Percentiles rank a stretch among this genome's conserved stretches.
Conservation (phyloP, 2,888 invertebrate species). For the Bhutanitis thaidina region DNA sequence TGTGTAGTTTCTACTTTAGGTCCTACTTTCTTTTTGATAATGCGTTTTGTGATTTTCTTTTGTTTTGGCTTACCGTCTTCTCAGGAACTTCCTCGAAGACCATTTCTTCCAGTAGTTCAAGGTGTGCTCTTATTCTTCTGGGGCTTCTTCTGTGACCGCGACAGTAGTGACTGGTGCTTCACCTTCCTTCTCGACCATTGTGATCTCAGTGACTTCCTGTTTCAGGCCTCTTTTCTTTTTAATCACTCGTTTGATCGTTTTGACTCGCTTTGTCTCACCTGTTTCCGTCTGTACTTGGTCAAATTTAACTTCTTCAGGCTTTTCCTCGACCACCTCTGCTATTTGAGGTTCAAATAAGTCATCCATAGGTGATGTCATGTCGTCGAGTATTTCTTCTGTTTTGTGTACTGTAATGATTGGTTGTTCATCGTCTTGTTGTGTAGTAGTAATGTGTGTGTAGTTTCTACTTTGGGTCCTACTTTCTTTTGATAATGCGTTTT, state of each 20-base stretch:
- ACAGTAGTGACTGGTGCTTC: conserved; percentile 34
- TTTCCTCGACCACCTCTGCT: too few species aligned
- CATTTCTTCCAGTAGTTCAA: too few species aligned
- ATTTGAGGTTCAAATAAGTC: conserved; percentile 21
- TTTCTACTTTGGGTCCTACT: too few species aligned
- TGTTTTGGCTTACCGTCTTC: too few species aligned
- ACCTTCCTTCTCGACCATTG: conserved; percentile 24
- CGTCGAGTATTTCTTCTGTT: conserved; percentile 25
- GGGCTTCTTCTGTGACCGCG: conserved; percentile 25
- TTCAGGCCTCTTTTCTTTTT: conserved; percentile 31
- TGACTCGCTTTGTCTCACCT: neutral
- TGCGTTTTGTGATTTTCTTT: too few species aligned
- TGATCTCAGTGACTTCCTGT: conserved; percentile 31
- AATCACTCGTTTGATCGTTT: conserved; percentile 25
- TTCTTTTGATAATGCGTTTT: too few species aligned
- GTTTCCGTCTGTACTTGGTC: too few species aligned
- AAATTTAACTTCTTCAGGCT: too few species aligned
- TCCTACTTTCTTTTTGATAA: too few species aligned
- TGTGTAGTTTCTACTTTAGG: too few species aligned
- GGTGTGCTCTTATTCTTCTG: conserved; percentile 19
- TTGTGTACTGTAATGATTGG: conserved; percentile 32
- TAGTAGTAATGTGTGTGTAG: too few species aligned
- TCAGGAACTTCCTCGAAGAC: too few species aligned
- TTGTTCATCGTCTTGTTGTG: conserved; percentile 19
- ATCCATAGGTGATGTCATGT: conserved; percentile 30